These are phyloP conservation scores for Yponomeuta malinellus DNA, from an alignment of 2,888 invertebrate species.

Conservation along the genomic window DNA sequence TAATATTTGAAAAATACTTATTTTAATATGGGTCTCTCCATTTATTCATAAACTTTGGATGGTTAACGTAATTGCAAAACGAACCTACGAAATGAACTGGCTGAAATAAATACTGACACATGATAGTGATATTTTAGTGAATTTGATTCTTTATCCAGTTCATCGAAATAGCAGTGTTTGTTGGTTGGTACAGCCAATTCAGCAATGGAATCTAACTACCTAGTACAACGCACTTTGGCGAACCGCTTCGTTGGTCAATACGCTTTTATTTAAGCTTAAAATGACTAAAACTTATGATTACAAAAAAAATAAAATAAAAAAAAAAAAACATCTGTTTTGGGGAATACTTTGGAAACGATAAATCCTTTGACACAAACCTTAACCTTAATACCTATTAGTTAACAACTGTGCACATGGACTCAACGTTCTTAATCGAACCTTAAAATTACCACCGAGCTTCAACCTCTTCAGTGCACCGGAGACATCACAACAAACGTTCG, in stretches of 20 bases:
- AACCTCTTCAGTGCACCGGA: slow-evolving; percentile 67
- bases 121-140: neutral
- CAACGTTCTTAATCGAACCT: slow-evolving; percentile 39
- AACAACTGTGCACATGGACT: slow-evolving; percentile 74
- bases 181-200: neutral
- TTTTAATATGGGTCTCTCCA: slow-evolving; percentile 33
- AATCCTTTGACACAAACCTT: slow-evolving; percentile 76
- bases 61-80: neutral
- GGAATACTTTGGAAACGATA: slow-evolving; percentile 77
- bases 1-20: slow-evolving; percentile 14
- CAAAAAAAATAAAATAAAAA: slow-evolving; percentile 33
- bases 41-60: slow-evolving; percentile 19
- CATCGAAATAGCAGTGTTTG: neutral
- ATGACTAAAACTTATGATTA: slow-evolving; percentile 66
- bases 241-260: slow-evolving; percentile 6
- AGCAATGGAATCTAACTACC: too few species aligned
- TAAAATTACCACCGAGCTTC: slow-evolving; percentile 44
- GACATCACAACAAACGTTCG: slow-evolving; percentile 73
- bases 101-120: neutral
- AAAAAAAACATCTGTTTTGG: slow-evolving; percentile 64
- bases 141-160: slow-evolving; percentile 1
- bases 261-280: slow-evolving; percentile 57
- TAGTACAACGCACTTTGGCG: neutral
- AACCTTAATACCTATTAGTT: slow-evolving; percentile 66
- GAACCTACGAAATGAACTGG: slow-evolving; percentile 3